Conservation (phyloP, 1,140 invertebrate genomes). For the Eriocheir sinensis region DNA sequence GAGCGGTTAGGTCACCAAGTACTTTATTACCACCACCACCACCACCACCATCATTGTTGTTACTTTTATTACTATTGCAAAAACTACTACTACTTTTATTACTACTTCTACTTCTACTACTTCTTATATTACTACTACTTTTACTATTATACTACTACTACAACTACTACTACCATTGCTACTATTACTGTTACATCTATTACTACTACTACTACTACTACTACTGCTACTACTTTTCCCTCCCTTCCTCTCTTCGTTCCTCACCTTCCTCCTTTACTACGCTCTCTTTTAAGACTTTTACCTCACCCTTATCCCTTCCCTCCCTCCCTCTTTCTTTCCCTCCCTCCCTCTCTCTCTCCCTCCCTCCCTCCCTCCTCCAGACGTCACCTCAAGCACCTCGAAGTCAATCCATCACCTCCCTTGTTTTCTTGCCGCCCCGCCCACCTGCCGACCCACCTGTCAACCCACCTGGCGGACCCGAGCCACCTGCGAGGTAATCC, state of each 20-base stretch:
- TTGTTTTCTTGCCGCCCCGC: background rate
- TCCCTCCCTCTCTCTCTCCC: background rate
- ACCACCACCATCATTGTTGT: background rate
- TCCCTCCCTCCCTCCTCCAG: background rate
- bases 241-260: background rate
- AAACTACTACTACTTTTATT: no score
- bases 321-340: background rate
- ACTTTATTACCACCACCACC: slow-evolving; percentile 33
- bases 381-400: background rate
- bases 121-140: no score
- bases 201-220: no score
- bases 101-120: no score
- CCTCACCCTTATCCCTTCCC: background rate
- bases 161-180: no score
- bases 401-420: no score
- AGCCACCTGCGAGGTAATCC: background rate
- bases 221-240: no score
- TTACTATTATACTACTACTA: no score
- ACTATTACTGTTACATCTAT: no score
- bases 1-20: slow-evolving; percentile 40
- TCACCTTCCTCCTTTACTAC: background rate
- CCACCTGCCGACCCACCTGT: background rate
- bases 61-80: no score
- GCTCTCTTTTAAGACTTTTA: background rate
- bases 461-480: background rate